Evolutionary conservation across 2,797 vertebrate species (phyloP), one percentile per base, ranked within the genome.

Genomic region (Spinus olivaceus): DNA sequence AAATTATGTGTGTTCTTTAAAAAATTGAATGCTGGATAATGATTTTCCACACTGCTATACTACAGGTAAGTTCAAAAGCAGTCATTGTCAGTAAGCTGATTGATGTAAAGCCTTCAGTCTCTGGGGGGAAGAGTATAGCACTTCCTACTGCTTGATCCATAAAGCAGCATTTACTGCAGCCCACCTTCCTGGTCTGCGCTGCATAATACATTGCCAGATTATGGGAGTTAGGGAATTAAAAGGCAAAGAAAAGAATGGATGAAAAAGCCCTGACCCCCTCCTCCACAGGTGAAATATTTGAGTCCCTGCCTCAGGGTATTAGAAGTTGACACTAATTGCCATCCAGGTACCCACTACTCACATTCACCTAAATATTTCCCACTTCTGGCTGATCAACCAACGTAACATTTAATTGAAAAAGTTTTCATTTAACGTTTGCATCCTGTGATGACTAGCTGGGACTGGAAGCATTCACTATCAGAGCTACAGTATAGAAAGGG

Each of bases 101-200:
- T 97, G 96, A 97, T 97, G 95, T 96, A 96, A 97, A 96, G 95
- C 95, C 94, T 96, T 96, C 95, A 83, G 93, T 96, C 96, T 96
- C 96, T 94, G 78, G 91, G 92, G 96, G 88, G 65, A 96, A 96
- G 87, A 95, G 92, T 91, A 95, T 87, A 96, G 90, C 89, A 97
- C 96, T 96, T 97, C 97, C 96, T 95, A 97, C 95, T 92, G 94
- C 96, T 97, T 96, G 95, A 96, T 96, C 96, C 96, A 96, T 96
- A 96, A 97, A 96, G 96, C 93, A 97, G 92, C 95, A 96, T 97
- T 96, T 97, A 96, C 95, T 95, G 84, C 87, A 96, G 92, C 91
- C 96, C 95, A 97, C 94, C 95, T 96, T 96, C 95, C 95, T 82
- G 95, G 92, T 96, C 95, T 95, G 93, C 56, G 6, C 96, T 94